A percentile compares a stretch with the other conserved stretches of the same genome.
These are phyloP conservation scores for Aphidius ervi DNA, from an alignment of 1,140 invertebrate species.

Conservation along the genomic window DNA sequence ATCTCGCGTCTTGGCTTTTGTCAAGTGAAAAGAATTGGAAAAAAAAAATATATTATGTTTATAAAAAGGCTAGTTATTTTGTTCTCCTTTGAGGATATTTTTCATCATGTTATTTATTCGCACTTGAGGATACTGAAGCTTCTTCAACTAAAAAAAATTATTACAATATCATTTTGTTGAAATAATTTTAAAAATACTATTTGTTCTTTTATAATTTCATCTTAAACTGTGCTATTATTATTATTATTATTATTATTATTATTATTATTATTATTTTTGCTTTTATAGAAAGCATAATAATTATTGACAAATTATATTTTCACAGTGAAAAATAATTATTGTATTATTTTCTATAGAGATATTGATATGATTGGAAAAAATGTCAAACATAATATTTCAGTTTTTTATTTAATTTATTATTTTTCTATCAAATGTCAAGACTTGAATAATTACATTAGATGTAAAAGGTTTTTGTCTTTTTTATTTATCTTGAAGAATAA, in stretches of 20 bases:
- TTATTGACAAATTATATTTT: neutral
- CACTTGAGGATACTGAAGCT: constrained; percentile 3
- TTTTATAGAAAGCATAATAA: neutral
- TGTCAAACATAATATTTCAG: too few species aligned
- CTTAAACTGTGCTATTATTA: too few species aligned
- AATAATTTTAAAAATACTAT: neutral
- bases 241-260: too few species aligned
- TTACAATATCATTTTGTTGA: neutral
- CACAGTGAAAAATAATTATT: neutral
- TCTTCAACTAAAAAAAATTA: too few species aligned
- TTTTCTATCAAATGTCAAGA: too few species aligned
- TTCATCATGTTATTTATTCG: constrained; percentile 23
- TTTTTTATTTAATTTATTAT: too few species aligned
- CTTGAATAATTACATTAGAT: too few species aligned
- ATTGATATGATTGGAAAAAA: too few species aligned
- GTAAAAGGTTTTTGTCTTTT: too few species aligned
- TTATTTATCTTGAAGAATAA: too few species aligned
- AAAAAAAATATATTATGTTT: neutral
- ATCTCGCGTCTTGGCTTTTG: constrained; percentile 18
- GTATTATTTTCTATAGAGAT: neutral
- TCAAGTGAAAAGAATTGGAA: constrained; percentile 12
- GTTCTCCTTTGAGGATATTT: constrained; percentile 15
- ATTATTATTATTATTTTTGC: neutral
- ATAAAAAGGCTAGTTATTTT: constrained; percentile 14
- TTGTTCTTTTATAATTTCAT: neutral